Conservation (phyloP, 1,140 invertebrate species). For the Drosophila melanica region DNA sequence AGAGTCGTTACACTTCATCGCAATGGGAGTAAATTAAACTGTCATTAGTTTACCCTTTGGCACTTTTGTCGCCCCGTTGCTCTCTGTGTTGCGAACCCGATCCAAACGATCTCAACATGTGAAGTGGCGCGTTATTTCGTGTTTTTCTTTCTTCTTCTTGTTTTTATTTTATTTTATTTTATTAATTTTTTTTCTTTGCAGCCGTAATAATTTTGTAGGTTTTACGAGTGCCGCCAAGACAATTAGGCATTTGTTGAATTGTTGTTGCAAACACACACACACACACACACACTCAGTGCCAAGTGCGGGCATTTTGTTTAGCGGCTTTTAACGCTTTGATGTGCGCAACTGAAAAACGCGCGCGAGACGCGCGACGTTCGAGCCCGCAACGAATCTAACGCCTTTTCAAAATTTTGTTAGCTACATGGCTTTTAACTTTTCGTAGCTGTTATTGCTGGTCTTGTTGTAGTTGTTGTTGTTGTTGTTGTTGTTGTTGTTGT, state of each 20-base stretch:
- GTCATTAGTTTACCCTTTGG: slow-evolving; percentile 82
- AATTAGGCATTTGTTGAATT: slow-evolving; percentile 79
- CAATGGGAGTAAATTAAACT: slow-evolving; percentile 82
- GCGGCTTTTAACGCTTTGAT: slow-evolving; percentile 77
- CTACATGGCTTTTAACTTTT: slow-evolving; percentile 68
- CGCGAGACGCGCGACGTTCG: slow-evolving; percentile 56
- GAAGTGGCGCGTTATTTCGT: slow-evolving; percentile 70
- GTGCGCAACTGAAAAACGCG: slow-evolving; percentile 68
- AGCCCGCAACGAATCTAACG: slow-evolving; percentile 78
- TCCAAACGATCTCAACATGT: slow-evolving; percentile 64
- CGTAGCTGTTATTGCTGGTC: slow-evolving; percentile 14
- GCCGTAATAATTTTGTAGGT: slow-evolving; percentile 81
- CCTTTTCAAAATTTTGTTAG: slow-evolving; percentile 73
- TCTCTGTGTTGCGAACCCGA: slow-evolving; percentile 31
- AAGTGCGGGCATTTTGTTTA: slow-evolving; percentile 81
- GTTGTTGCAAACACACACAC: slow-evolving; percentile 30
- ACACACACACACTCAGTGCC: slow-evolving; percentile 26
- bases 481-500: background rate
- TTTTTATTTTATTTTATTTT: slow-evolving; percentile 23
- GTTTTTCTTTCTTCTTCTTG: slow-evolving; percentile 22
- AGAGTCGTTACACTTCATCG: slow-evolving; percentile 80
- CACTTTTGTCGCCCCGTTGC: slow-evolving; percentile 64
- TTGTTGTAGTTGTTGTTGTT: slow-evolving; percentile 16
- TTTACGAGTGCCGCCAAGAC: slow-evolving; percentile 81
- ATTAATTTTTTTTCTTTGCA: slow-evolving; percentile 48